These are phyloP conservation scores for Hemiprocne comata DNA, from an alignment of 2,113 vertebrate species.

Conservation along the genomic window DNA sequence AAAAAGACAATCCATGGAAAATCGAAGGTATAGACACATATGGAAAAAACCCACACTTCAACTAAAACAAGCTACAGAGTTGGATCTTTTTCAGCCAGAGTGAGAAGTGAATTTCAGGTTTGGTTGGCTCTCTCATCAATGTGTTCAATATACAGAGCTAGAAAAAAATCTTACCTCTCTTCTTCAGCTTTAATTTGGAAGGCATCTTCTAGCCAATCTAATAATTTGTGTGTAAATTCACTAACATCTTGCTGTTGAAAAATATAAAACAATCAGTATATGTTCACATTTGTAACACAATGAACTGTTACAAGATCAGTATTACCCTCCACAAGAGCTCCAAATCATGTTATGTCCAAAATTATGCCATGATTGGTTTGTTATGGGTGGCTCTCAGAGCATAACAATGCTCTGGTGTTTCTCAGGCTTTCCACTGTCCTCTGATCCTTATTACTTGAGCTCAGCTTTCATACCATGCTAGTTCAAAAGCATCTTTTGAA, in stretches of 20 bases:
- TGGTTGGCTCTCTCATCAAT: not conserved
- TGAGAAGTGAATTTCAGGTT: not conserved
- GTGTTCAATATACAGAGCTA: not conserved
- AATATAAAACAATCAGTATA: not conserved
- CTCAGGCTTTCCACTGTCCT: not conserved
- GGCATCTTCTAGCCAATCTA: conserved; percentile 98
- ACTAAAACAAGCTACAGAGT: not conserved
- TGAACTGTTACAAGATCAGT: not conserved
- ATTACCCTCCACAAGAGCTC: not conserved
- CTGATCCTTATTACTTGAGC: not conserved
- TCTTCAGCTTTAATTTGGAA: conserved; percentile 98
- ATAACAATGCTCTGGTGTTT: not conserved
- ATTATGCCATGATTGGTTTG: not conserved
- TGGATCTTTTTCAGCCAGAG: not conserved
- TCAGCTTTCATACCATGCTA: conserved; percentile 10
- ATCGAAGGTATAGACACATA: not conserved
- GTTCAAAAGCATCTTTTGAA: conserved; percentile 17
- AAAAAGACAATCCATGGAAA: not conserved
- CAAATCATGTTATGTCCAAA: not conserved
- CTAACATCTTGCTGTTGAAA: conserved; percentile 94
- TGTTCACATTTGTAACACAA: not conserved
- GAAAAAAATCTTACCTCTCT: conserved; percentile 78
- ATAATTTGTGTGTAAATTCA: conserved; percentile 96
- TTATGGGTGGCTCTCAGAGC: not conserved
- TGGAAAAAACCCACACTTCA: not conserved